Base-by-base conservation (phyloP, 2,888 invertebrate genomes). In the Diogma glabrata region DNA sequence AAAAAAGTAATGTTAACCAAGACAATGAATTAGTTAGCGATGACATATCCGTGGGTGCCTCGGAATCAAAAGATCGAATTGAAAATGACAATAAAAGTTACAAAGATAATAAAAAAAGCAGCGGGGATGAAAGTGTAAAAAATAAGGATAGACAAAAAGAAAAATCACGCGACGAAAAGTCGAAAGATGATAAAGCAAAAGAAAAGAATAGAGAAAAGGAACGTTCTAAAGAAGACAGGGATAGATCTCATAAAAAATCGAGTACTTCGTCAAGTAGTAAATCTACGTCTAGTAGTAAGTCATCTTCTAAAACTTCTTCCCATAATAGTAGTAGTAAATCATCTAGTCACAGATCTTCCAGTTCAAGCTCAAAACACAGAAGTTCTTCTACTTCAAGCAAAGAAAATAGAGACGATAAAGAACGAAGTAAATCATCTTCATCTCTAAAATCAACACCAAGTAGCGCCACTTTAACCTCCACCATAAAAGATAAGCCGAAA, bases 111-210 rank as follows among this genome's bases (percentile, higher is more conserved):
- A 74, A 70, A 55, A 72, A 72, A 28, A 73, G 64, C 60, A 72
- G 66, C 64, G 72, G 72, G 56, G 77, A 72, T 63, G 73, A 75
- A 19, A 75, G 71, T 59, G 72, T 72, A 53, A 74, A 69, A 59
- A 73, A 66, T 59, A 72, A 70, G 57, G 69, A 73, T 47, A 64
- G 63, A 52, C 63, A 64, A 8, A 67, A 60, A 52, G 64, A 64
- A 17, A 66, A 51, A 51, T 50, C 51, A 43, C 61, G 55, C 56
- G 50, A 55, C 52, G 55, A 58, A 52, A 54, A 57, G 28, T 49
- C 54, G 47, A 56, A 57, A 51, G 55, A 54, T 55, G 56, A 57
- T 46, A 57, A 52, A 53, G 52, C 52, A 19, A 60, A 58, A 51
- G 58, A 54, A 52, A n/a, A 53, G 57, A 57, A 54, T 51, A 57